phyloP scores from a whole-genome alignment of 2,888 invertebrate species.

The Shargacucullia verbasci region DNA sequence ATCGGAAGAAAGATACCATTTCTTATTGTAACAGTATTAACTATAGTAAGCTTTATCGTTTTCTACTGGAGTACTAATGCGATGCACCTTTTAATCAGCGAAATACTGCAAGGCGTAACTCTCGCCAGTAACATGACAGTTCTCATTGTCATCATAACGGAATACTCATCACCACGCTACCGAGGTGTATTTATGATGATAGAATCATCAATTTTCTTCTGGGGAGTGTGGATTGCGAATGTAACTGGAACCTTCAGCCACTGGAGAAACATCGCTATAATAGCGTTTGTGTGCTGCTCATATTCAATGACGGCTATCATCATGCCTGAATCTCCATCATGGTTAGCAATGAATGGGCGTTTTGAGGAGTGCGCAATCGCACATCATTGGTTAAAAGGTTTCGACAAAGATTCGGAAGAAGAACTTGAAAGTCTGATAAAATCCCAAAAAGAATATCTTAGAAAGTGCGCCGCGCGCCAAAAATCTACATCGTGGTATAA shows the following conservation, averaged over 20 bases:
- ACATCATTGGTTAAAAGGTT: constrained; percentile 65
- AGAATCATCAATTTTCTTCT: constrained; percentile 69
- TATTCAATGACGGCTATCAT: constrained; percentile 54
- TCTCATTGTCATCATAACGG: constrained; percentile 66
- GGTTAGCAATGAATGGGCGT: constrained; percentile 63
- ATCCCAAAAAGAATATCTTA: constrained; percentile 50
- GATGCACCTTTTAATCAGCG: constrained; percentile 63
- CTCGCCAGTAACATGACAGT: constrained; percentile 66
- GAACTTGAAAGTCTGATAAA: constrained; percentile 59
- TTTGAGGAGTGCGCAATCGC: constrained; percentile 56
- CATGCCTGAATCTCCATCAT: constrained; percentile 67
- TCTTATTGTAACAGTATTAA: constrained; percentile 48
- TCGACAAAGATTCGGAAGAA: constrained; percentile 54
- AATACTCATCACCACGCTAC: constrained; percentile 68
- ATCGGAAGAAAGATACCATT: constrained; percentile 60
- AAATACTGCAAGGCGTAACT: constrained; percentile 64
- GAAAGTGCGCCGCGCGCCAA: constrained; percentile 30
- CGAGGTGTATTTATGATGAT: constrained; percentile 70
- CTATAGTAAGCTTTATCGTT: constrained; percentile 62
- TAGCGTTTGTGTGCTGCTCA: constrained; percentile 55
- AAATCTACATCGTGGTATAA: constrained; percentile 37
- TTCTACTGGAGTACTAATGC: constrained; percentile 66
- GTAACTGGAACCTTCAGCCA: constrained; percentile 68
- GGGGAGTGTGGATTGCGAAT: constrained; percentile 73
- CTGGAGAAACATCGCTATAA: constrained; percentile 68